Evolutionary conservation across 1,140 invertebrate genomes (phyloP).

Genomic region (Asobara japonica): DNA sequence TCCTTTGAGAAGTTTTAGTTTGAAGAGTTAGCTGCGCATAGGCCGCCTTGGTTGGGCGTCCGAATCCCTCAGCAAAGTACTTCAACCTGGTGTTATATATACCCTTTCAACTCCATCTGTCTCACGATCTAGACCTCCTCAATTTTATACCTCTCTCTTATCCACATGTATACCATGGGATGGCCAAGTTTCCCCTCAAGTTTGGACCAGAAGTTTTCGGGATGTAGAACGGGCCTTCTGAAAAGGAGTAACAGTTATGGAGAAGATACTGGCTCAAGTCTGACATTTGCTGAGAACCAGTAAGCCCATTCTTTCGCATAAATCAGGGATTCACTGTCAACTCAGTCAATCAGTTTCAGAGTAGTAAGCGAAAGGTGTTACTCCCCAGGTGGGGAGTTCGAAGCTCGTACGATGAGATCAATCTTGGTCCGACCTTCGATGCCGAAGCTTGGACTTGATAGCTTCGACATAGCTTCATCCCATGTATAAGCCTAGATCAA

Average conservation of each 20-base stretch:
- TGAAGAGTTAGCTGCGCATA: slow-evolving; percentile 33
- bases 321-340: too few relatives aligned
- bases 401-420: too few relatives aligned
- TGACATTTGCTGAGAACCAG: not conserved
- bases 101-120: not conserved
- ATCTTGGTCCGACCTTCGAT: too few relatives aligned
- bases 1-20: slow-evolving; percentile 37
- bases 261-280: slow-evolving; percentile 17
- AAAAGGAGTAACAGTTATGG: slow-evolving; percentile 26
- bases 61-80: slow-evolving; percentile 16
- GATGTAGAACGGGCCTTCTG: not conserved
- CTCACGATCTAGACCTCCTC: not conserved
- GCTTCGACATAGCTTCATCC: too few relatives aligned
- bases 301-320: too few relatives aligned
- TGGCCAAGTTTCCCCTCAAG: slow-evolving; percentile 21
- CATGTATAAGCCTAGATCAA: too few relatives aligned
- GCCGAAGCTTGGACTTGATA: too few relatives aligned
- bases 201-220: slow-evolving; percentile 17
- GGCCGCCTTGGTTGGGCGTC: slow-evolving; percentile 1
- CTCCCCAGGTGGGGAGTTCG: too few relatives aligned
- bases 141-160: slow-evolving; percentile 6
- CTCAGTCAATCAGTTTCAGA: too few relatives aligned
- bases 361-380: too few relatives aligned
- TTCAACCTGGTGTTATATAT: not conserved
- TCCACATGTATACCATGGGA: slow-evolving; percentile 9